These are phyloP conservation scores for Reinhardtius hippoglossoides DNA, from an alignment of 2,113 vertebrate genomes.

Conservation along the genomic window DNA sequence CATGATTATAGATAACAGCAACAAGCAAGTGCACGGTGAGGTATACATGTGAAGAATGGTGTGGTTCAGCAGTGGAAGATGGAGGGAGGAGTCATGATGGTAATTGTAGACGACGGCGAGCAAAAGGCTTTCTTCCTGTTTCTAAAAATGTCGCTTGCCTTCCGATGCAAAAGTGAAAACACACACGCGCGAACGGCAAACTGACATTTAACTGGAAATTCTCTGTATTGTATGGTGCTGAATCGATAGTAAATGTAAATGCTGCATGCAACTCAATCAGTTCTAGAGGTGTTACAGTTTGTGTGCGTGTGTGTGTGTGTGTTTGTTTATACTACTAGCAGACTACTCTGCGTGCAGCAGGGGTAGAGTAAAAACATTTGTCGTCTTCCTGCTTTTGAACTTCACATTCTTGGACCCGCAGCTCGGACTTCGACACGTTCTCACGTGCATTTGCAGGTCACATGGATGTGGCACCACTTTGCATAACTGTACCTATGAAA, in stretches of 20 bases:
- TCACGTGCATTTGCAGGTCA: too few species aligned
- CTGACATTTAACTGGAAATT: background rate
- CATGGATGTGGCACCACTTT: too few species aligned
- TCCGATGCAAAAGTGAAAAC: background rate
- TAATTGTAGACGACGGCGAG: constrained; percentile 31
- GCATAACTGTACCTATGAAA: background rate
- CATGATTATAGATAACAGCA: background rate
- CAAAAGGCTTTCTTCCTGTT: constrained; percentile 56
- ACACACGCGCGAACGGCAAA: background rate
- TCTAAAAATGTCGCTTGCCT: constrained; percentile 52
- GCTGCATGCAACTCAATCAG: background rate
- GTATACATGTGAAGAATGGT: background rate
- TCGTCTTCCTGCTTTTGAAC: constrained; percentile 44
- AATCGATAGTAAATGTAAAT: too few species aligned
- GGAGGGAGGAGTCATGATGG: constrained; percentile 18
- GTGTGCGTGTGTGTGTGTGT: background rate
- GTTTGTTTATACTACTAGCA: background rate
- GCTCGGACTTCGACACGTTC: background rate
- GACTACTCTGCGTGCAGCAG: background rate
- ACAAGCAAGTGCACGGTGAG: background rate
- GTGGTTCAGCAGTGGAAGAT: background rate
- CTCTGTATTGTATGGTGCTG: background rate
- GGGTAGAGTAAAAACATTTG: background rate
- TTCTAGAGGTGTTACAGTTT: background rate
- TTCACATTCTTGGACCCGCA: constrained; percentile 3